Evolutionary conservation across 2,113 vertebrate genomes (phyloP), one percentile per base, ranked within the genome.

Genomic region (Dicentrarchus labrax): DNA sequence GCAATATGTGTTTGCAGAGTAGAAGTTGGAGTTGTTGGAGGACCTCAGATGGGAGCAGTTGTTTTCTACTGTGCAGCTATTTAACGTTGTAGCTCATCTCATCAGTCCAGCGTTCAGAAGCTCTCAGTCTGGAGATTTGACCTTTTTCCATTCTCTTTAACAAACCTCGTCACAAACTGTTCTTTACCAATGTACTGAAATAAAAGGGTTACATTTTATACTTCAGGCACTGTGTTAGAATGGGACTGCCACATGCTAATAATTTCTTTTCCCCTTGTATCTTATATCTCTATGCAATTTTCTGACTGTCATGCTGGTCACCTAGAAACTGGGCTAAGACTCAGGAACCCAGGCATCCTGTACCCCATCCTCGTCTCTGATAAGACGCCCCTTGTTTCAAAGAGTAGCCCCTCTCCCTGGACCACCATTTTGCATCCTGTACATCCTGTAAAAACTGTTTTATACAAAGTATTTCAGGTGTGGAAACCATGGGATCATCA

Each of bases 231-330:
- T 86, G 80, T 90, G 83, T 93, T 90, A 30, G 66, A 82, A 82
- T 83, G 80, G 78, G 82, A 86, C 72, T 73, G 80, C 77, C 81
- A 88, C 83, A 84, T 66, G 76, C 83, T 83, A 74, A 66, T 80
- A n/a, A 69, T 54, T 83, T 70, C 0, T 59, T 69, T 83, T 22
- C 43, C 84, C 67, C 70, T 59, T 66, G 24, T 80, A 69, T 82
- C 75, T 90, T 90, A 66, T 92, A 91, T 86, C 89, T 95, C 94
- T 96, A 96, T 96, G 95, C 95, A 96, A 96, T 93, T 90, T 88
- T 91, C 78, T 86, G 88, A 91, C 71, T 59, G 67, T 93, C 89
- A 82, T 82, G 83, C 91, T 90, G 80, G 89, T 91, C 84, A 83
- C 76, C 62, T 84, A 81, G 83, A 88, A 86, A 89, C 88, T 91